Percentiles rank a stretch among this genome's conserved stretches.
phyloP scores from a whole-genome alignment of 1,140 invertebrate genomes.

The Caenorhabditis elegans region WBcel235 BX284606.5:3472001-3472500 shows the following conservation, averaged over 20 bases:
- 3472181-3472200: too few species aligned
- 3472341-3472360: conserved; percentile 30
- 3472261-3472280: not conserved
- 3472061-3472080: not conserved
- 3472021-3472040: not conserved
- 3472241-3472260: too few species aligned
- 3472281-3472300: not conserved
- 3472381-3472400: conserved; percentile 11
- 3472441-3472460: not conserved
- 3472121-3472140: too few species aligned
- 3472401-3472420: not conserved
- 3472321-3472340: conserved; percentile 11
- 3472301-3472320: not conserved
- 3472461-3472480: not conserved
- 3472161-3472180: too few species aligned
- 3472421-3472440: not conserved
- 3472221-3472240: too few species aligned
- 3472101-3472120: too few species aligned
- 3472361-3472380: conserved; percentile 27
- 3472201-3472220: too few species aligned
- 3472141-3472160: too few species aligned
- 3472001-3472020: too few species aligned
- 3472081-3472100: too few species aligned
- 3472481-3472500: not conserved
- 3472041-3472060: not conserved